Evolutionary conservation across 2,113 vertebrate genomes (phyloP).

Genomic region (Passerina amoena): DNA sequence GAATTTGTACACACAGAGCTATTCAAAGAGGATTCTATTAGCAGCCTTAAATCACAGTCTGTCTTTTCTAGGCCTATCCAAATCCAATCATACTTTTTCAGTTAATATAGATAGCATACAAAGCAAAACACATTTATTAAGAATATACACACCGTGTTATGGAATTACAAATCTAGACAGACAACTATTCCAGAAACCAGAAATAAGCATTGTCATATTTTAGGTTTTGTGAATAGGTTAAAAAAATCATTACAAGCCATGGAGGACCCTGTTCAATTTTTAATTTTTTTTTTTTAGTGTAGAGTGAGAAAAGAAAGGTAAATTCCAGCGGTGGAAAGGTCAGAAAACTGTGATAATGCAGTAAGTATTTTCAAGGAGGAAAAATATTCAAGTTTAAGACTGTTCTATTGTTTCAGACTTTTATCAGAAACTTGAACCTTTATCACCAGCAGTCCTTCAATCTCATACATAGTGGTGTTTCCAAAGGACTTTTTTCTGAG

Average conservation of each 20-base stretch:
- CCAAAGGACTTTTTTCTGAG: not conserved
- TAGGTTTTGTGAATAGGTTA: not conserved
- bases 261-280: not conserved
- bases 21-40: not conserved
- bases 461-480: not conserved
- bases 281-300: not conserved
- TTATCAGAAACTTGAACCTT: not conserved
- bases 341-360: not conserved
- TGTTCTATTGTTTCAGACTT: not conserved
- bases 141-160: not conserved
- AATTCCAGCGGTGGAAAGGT: not conserved
- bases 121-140: not conserved
- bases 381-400: not conserved
- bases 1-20: not conserved
- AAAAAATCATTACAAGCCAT: not conserved
- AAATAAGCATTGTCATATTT: not conserved
- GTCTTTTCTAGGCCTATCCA: not conserved
- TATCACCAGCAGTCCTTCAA: not conserved
- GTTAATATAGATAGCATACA: not conserved
- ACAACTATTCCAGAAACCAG: not conserved
- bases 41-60: not conserved
- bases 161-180: not conserved
- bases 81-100: not conserved
- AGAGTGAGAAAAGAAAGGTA: not conserved
- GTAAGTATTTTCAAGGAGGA: not conserved